Conservation (phyloP, 2,888 invertebrate genomes). For the Cerastis leucographa region DNA sequence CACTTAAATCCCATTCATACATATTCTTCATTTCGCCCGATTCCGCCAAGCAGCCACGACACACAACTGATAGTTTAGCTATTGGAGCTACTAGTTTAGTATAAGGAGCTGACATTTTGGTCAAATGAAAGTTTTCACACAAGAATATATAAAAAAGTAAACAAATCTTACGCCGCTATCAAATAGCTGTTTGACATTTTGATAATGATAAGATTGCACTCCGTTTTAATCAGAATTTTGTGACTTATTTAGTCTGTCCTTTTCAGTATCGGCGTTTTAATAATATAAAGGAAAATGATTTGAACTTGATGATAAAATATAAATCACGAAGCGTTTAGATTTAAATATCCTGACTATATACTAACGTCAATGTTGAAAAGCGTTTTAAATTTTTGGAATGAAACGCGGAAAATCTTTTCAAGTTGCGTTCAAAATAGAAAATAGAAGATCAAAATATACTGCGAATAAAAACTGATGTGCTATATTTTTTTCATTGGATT, state of each 20-base stretch:
- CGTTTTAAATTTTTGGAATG: not conserved
- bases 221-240: slow-evolving; percentile 15
- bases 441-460: not conserved
- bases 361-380: not conserved
- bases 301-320: not conserved
- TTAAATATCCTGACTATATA: no score
- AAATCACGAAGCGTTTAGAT: not conserved
- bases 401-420: not conserved
- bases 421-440: slow-evolving; percentile 42
- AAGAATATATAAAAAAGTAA: slow-evolving; percentile 22
- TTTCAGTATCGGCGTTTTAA: not conserved
- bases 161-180: slow-evolving; percentile 10
- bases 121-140: not conserved
- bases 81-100: slow-evolving; percentile 69
- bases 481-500: slow-evolving; percentile 4
- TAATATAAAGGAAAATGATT: fast-evolving
- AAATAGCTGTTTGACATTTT: slow-evolving; percentile 8
- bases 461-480: not conserved
- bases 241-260: not conserved
- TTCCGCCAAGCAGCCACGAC: slow-evolving; percentile 82
- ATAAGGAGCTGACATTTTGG: slow-evolving; percentile 74
- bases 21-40: slow-evolving; percentile 85
- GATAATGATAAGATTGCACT: slow-evolving; percentile 15
- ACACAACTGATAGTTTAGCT: slow-evolving; percentile 72
- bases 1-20: slow-evolving; percentile 79